Evolutionary conservation across 2,797 vertebrate genomes (phyloP).

Genomic region (Halcyon badia): DNA sequence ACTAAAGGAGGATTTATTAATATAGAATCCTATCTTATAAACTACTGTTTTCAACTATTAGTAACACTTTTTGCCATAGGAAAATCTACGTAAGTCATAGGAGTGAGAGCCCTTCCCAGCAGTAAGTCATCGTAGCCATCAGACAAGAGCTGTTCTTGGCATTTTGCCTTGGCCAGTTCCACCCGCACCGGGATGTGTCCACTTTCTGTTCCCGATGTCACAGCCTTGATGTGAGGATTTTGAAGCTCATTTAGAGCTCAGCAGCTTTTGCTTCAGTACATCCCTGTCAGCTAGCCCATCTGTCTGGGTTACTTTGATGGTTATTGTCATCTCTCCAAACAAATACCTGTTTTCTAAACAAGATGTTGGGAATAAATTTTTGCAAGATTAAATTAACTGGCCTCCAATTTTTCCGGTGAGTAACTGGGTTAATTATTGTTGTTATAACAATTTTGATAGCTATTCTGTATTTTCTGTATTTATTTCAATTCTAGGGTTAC

Average conservation of each 20-base stretch:
- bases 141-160: neutral
- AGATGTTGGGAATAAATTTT: neutral
- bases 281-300: neutral
- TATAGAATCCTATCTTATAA: neutral
- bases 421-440: neutral
- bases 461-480: constrained; percentile 1
- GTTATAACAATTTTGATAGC: neutral
- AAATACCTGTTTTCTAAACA: neutral
- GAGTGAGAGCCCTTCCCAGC: neutral
- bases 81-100: neutral
- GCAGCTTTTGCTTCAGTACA: neutral
- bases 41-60: neutral
- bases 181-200: neutral
- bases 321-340: neutral
- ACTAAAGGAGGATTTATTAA: neutral
- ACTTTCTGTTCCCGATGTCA: neutral
- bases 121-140: neutral
- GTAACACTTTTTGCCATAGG: neutral
- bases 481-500: constrained; percentile 87
- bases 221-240: neutral
- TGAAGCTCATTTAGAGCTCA: neutral
- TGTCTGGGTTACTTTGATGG: neutral
- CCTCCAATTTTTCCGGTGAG: neutral
- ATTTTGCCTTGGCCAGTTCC: neutral
- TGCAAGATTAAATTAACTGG: neutral